Percentiles rank a stretch among this genome's conserved stretches.
Conservation (phyloP, 2,113 vertebrate species). For the Pyxicephalus adspersus region DNA sequence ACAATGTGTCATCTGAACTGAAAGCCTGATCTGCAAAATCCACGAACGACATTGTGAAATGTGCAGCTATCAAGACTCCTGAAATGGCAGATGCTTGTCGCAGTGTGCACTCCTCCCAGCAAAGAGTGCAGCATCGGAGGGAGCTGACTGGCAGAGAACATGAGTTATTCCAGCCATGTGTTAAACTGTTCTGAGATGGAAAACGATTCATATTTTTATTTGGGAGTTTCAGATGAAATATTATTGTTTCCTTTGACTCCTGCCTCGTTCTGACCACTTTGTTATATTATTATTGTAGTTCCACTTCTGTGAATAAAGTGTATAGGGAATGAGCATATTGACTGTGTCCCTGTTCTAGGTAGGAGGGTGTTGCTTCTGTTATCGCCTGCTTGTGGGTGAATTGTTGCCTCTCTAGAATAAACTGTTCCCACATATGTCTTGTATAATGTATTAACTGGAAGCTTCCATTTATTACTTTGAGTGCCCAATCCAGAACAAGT, state of each 20-base stretch:
- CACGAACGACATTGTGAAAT: background rate
- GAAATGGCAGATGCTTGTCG: background rate
- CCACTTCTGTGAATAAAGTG: constrained; percentile 34
- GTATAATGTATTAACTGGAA: too few species aligned
- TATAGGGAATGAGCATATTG: background rate
- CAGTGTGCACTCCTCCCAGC: background rate
- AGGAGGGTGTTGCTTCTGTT: background rate
- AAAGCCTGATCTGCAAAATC: constrained; percentile 79
- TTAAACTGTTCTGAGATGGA: background rate
- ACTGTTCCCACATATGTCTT: background rate
- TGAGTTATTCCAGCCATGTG: background rate
- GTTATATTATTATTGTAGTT: background rate
- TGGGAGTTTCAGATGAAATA: background rate
- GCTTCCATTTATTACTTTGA: too few species aligned
- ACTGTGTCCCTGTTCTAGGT: background rate
- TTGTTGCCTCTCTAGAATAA: background rate
- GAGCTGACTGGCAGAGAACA: background rate
- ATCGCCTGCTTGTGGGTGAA: background rate
- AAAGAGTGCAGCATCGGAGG: background rate
- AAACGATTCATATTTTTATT: background rate
- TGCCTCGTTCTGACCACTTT: background rate
- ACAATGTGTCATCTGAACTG: constrained; percentile 85
- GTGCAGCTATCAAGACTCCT: background rate
- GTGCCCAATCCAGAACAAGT: too few species aligned
- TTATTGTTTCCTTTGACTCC: background rate